Percentiles rank a stretch among this genome's conserved stretches.
phyloP scores from a whole-genome alignment of 1,140 invertebrate species.

The Platorchestia sp. region DNA sequence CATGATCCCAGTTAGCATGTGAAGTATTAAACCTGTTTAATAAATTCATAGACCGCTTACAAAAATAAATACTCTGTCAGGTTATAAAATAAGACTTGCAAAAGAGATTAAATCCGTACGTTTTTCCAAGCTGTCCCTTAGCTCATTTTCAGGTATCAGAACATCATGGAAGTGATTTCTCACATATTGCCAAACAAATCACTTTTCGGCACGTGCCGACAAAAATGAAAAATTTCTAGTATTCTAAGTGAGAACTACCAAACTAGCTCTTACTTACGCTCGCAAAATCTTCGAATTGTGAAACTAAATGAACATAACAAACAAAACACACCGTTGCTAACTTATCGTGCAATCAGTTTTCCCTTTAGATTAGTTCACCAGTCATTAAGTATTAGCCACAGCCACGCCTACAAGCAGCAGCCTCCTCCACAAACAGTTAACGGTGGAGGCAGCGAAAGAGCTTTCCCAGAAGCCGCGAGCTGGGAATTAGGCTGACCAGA shows the following conservation, averaged over 20 bases:
- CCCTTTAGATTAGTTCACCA: neutral
- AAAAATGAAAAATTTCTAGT: neutral
- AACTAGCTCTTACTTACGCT: too few relatives aligned
- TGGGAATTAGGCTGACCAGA: neutral
- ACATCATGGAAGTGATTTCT: neutral
- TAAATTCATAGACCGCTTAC: neutral
- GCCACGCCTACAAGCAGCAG: neutral
- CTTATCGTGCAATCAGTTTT: too few relatives aligned
- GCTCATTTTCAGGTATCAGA: neutral
- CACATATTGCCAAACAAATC: neutral
- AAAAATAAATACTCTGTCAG: neutral
- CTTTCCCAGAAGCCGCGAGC: neutral
- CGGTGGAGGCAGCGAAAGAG: neutral
- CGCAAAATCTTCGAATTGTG: too few relatives aligned
- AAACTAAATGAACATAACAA: too few relatives aligned
- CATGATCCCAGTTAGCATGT: too few relatives aligned
- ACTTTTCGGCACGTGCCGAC: neutral
- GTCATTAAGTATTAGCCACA: neutral
- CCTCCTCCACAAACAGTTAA: neutral
- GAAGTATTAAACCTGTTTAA: neutral
- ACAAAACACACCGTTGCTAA: too few relatives aligned
- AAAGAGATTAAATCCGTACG: neutral
- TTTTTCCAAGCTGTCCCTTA: neutral
- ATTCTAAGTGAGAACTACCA: neutral
- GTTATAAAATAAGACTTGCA: neutral